Evolutionary conservation across 2,113 vertebrate species (phyloP), one percentile per base, ranked within the genome.

Genomic region (Oxygymnocypris stewartii): DNA sequence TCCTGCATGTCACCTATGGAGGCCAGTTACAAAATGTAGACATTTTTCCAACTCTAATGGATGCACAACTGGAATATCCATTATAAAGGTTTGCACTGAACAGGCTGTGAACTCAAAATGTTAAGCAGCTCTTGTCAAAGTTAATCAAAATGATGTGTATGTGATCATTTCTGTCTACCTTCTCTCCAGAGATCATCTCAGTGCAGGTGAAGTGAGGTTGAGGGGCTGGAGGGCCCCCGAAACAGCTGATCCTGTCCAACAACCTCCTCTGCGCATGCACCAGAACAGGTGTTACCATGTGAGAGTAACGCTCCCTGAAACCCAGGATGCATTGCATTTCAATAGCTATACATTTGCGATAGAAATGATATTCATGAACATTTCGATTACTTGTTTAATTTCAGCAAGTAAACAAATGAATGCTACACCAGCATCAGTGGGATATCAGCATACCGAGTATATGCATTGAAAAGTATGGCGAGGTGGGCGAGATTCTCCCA

Each of bases 401-500:
- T 14, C 40, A 28, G 8, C 23, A 59, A 42, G 69, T 28, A 77
- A 25, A 49, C 1, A 77, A 77, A 51, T 42, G 0, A 76, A 76
- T 28, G n/a, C 35, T 23, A 59, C 35, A 8, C 31, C 4, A n/a
- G 74, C 23, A 44, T 14, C 37, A 78, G 25, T 7, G 18, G 40
- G 13, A 73, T 31, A 63, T 18, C 1, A 6, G 12, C 78, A 28
- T 63, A 88, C 87, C 84, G 94, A 76, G 96, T 97, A 90, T 97
- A 44, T 69, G 89, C 82, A 88, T 98, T 99, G 91, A 97, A 98
- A 57, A 96, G 92, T 80, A 98, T 89, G 85, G 96, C 96, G 85
- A 97, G 95, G 80, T 97, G 96, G 31, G 95, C 94, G 40, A 99
- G 91, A 3, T 90, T 90, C 94, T 97, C 97, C 98, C 98, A 99